Percentiles rank a stretch among this genome's conserved stretches.
Evolutionary conservation across 2,113 vertebrate species (phyloP).

Genomic region (Hemichromis elongatus): DNA sequence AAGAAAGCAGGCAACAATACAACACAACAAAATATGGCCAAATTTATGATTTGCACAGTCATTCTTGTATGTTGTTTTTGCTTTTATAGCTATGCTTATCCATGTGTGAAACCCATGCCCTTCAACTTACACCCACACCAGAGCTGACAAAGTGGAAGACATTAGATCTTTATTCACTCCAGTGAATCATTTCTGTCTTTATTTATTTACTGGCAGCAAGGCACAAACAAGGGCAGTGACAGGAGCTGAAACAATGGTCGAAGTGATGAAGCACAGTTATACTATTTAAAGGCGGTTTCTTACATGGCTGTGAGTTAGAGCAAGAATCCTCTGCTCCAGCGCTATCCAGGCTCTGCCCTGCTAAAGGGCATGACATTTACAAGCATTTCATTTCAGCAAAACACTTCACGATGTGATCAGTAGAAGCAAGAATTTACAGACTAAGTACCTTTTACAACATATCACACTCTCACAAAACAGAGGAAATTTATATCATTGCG

Average conservation of each 20-base stretch:
- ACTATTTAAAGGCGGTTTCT: background rate
- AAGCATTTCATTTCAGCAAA: background rate
- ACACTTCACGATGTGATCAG: background rate
- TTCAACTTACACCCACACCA: background rate
- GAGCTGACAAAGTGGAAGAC: background rate
- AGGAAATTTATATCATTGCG: background rate
- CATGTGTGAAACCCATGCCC: background rate
- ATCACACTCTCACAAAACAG: background rate
- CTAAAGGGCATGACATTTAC: constrained; percentile 48
- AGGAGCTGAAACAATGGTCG: background rate
- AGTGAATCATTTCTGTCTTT: background rate
- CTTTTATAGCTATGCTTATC: background rate
- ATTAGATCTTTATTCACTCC: background rate
- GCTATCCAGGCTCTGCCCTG: background rate
- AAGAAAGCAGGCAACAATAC: background rate
- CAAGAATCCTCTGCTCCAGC: background rate
- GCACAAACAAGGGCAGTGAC: background rate
- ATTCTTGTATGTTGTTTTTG: background rate
- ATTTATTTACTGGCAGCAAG: background rate
- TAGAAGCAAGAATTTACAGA: background rate
- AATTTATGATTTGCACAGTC: background rate
- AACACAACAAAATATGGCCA: background rate
- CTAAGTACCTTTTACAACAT: background rate
- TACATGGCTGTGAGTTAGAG: background rate
- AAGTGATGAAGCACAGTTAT: background rate